Conservation (phyloP, 2,888 invertebrate species). For the Habroteleia sp. region DNA sequence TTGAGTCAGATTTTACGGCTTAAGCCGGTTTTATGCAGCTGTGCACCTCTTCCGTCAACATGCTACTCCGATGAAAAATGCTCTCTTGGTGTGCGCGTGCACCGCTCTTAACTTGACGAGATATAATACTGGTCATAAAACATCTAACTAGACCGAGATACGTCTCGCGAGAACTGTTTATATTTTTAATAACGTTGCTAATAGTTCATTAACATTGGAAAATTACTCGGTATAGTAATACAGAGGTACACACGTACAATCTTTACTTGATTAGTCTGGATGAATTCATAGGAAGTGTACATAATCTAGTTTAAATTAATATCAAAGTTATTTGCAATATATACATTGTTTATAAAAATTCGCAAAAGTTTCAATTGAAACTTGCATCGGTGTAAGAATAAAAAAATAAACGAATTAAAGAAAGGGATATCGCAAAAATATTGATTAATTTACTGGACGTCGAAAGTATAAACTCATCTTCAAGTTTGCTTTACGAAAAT, state of each 20-base stretch:
- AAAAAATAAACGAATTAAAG: slow-evolving; percentile 2
- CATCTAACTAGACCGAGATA: slow-evolving; percentile 15
- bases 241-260: no score
- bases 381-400: no score
- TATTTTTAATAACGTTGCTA: slow-evolving; percentile 19
- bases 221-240: slow-evolving; percentile 16
- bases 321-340: no score
- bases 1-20: neutral
- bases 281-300: no score
- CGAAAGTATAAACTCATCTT: slow-evolving; percentile 1
- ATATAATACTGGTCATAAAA: slow-evolving; percentile 21
- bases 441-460: neutral
- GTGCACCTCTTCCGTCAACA: slow-evolving; percentile 14
- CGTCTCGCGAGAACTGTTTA: neutral
- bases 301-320: no score
- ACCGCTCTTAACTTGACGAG: slow-evolving; percentile 37
- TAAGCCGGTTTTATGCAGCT: neutral
- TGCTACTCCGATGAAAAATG: slow-evolving; percentile 13
- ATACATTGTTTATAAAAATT: no score
- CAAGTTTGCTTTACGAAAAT: slow-evolving; percentile 5
- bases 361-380: no score
- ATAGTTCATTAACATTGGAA: slow-evolving; percentile 47
- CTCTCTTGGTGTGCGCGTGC: slow-evolving; percentile 11
- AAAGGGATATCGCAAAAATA: neutral
- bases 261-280: no score